Base-by-base conservation (phyloP, 2,797 vertebrate species). In the Sebastes wilsoni region DNA sequence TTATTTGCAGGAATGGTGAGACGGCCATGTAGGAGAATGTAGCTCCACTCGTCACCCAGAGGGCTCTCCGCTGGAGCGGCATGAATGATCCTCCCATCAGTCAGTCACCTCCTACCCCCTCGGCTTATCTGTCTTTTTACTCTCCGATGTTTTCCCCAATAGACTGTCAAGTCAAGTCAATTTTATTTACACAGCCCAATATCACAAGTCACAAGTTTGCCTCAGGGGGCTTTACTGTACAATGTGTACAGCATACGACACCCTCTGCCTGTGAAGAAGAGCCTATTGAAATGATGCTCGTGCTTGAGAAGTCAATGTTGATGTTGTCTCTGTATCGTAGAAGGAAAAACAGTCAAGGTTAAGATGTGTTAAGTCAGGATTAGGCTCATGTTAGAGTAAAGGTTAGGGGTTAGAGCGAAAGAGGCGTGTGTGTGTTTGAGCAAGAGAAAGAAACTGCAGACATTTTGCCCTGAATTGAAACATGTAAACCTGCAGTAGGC, bases 1-100 rank as follows among this genome's bases (percentile, higher is more conserved):
- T 20, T 46, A 75, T 66, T 66, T 60, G 2, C 36, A 7, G n/a
- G 23, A 54, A 25, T 27, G 20, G 11, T 52, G 28, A 60, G 58
- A 23, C 6, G 28, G 52, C 60, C 52, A 75, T 27, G 60, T 25
- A 71, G 42, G 32, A 66, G 32, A 67, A 66, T 18, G 13, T 22
- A 55, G 75, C 72, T 77, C 49, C 66, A 49, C 70, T 75, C 38
- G 38, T 79, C 42, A 66, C 56, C 38, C 61, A 52, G 52, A 18
- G 69, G 71, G 22, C 66, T 73, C 67, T 69, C 28, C 42, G 54
- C 27, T 27, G 46, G 52, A 80, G 59, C 80, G 66, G 30, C 36
- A 60, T 66, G 55, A 58, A 67, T 16, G 56, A 66, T 74, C 27
- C 38, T 4, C 25, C 72, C 60, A 67, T 80, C 59, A 59, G 20